Base-by-base conservation (phyloP, 2,113 vertebrate species). In the Spheniscus mendiculus region DNA sequence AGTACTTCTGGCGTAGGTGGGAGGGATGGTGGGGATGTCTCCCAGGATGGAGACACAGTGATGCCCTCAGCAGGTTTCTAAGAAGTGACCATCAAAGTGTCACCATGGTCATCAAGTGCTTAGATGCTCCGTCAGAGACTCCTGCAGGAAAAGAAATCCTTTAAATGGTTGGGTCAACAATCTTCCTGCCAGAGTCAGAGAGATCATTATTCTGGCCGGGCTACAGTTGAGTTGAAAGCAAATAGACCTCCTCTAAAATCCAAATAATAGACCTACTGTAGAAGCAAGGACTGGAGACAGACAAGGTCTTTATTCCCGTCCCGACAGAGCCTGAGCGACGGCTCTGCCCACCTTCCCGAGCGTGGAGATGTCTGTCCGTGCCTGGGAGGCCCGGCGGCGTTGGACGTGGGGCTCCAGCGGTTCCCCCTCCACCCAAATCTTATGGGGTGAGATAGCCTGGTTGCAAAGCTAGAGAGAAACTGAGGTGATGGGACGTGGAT, bases 351-450 rank as follows among this genome's bases (percentile, higher is more conserved):
- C 17, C 62, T 92, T 80, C 86, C 53, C 4, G 5, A 84, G 70
- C 5, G 1, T 12, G 7, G 47, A 56, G 84, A 38, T 0, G 1
- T 67, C 69, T 87, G 36, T 44, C 49, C 2, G 0, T 47, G 74
- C 58, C 40, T 47, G 58, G 14, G 47, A 12, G 18, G 6, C 11
- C 11, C 0, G 1, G 21, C 2, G 3, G 3, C 0, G 0, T 25
- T 6, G 5, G 40, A 40, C 2, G 3, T 20, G 32, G 19, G 10
- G 18, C 25, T 83, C 50, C 45, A 44, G 58, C 1, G 3, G 5
- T 63, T 32, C 73, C 42, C 63, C n/a, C 52, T 84, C 38, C 56
- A 36, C 45, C 13, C 67, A 58, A 7, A 50, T 29, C 34, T 21
- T 27, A 2, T 0, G 9, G 45, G 50, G 23, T 53, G 59, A 53